A percentile compares a stretch with the other conserved stretches of the same genome.
Conservation (phyloP, 2,888 invertebrate genomes). For the Trilocha varians region DNA sequence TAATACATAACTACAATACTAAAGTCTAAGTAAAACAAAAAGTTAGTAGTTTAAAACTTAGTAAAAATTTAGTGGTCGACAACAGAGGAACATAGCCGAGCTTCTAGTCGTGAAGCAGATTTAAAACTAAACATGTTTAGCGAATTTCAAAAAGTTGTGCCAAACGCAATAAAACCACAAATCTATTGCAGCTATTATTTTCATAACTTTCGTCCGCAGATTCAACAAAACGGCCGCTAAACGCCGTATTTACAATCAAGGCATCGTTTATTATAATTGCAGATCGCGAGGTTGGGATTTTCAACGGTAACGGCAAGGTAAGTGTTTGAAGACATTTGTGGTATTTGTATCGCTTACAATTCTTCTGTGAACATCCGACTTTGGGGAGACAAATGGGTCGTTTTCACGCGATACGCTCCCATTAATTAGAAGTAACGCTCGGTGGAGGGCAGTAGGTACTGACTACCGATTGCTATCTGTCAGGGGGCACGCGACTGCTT, state of each 20-base stretch:
- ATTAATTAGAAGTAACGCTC: constrained; percentile 63
- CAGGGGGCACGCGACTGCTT: constrained; percentile 56
- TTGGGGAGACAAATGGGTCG: constrained; percentile 54
- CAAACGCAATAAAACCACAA: neutral
- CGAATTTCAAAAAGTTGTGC: too few relatives aligned
- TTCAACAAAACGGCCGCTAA: constrained; percentile 28
- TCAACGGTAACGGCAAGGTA: constrained; percentile 36
- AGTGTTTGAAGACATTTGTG: constrained; percentile 63
- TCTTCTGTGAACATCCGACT: constrained; percentile 65
- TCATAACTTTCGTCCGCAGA: constrained; percentile 16
- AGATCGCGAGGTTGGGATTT: constrained; percentile 39
- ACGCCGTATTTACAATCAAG: constrained; percentile 38
- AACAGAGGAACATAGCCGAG: too few relatives aligned
- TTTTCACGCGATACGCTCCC: constrained; percentile 57
- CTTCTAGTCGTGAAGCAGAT: too few relatives aligned
- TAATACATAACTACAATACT: too few relatives aligned
- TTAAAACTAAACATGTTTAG: too few relatives aligned
- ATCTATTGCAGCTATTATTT: constrained; percentile 6
- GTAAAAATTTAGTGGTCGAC: too few relatives aligned
- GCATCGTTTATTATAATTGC: constrained; percentile 55
- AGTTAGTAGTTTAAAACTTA: too few relatives aligned
- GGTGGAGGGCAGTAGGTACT: constrained; percentile 19
- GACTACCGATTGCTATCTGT: constrained; percentile 65
- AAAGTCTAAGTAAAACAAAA: too few relatives aligned
- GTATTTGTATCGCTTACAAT: constrained; percentile 67